These are phyloP conservation scores for Drosophila subsilvestris DNA, from an alignment of 2,888 invertebrate genomes.

Conservation along the genomic window DNA sequence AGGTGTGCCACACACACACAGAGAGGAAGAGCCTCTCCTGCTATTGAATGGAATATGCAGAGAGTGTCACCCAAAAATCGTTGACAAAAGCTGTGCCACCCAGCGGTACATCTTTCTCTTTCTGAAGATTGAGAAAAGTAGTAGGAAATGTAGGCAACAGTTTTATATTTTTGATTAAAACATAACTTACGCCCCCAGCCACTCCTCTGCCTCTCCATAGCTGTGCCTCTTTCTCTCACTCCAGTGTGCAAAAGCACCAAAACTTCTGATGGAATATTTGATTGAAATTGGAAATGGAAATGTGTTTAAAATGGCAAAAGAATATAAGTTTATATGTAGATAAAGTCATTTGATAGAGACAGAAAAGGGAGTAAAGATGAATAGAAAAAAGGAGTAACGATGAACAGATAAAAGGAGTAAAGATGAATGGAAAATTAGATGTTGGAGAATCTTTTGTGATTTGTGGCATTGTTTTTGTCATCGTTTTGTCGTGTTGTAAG, in stretches of 20 bases:
- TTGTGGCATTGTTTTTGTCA: conserved; percentile 63
- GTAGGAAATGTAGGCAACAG: conserved; percentile 29
- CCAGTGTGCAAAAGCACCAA: neutral
- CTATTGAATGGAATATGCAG: neutral
- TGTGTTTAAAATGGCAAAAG: conserved; percentile 20
- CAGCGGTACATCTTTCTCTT: neutral
- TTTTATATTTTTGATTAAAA: conserved; percentile 28
- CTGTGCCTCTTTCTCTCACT: neutral
- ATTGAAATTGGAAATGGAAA: conserved; percentile 28
- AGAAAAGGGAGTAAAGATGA: conserved; percentile 21
- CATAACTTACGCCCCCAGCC: conserved; percentile 9
- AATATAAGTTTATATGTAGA: conserved; percentile 7
- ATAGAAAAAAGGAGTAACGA: conserved; percentile 15
- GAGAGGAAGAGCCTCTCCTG: neutral
- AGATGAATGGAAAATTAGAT: too few species aligned
- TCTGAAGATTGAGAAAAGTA: neutral
- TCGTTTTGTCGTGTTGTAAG: conserved; percentile 4
- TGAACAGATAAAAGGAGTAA: conserved; percentile 5
- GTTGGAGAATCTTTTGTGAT: conserved; percentile 56
- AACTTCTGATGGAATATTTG: conserved; percentile 6
- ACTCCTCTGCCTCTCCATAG: neutral
- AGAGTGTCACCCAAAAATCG: neutral
- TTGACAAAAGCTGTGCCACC: neutral
- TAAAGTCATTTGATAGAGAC: conserved; percentile 25
- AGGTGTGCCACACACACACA: conserved; percentile 18